Evolutionary conservation across 2,113 vertebrate species (phyloP).

Genomic region (Syngnathus floridae): DNA sequence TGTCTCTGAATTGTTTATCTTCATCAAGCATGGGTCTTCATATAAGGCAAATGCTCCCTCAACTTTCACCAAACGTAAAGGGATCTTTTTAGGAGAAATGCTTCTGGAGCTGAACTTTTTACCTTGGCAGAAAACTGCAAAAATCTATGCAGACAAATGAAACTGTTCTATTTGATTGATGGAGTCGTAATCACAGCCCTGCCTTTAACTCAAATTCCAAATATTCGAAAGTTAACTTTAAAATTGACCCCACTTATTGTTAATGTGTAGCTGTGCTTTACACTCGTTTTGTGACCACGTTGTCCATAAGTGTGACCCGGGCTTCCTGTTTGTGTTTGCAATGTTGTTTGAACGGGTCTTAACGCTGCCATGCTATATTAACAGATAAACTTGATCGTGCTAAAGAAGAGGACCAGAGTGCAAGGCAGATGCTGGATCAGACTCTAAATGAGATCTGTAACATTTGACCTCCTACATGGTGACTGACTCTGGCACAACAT

Average conservation of each 20-base stretch:
- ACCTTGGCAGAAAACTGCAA: too few species aligned
- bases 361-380: slow-evolving; percentile 56
- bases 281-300: not conserved
- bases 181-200: not conserved
- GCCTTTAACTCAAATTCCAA: not conserved
- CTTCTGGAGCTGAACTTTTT: not conserved
- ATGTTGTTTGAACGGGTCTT: slow-evolving; percentile 17
- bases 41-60: not conserved
- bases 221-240: not conserved
- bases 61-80: not conserved
- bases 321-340: slow-evolving; percentile 18
- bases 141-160: not conserved
- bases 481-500: slow-evolving; percentile 22
- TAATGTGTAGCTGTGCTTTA: not conserved
- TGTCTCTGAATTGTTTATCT: not conserved
- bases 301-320: not conserved
- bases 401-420: slow-evolving; percentile 54
- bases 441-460: slow-evolving; percentile 60
- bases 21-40: too few species aligned
- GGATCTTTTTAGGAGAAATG: not conserved
- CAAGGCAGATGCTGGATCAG: slow-evolving; percentile 62
- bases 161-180: not conserved
- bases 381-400: slow-evolving; percentile 61
- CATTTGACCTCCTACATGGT: slow-evolving; percentile 49
- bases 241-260: not conserved